Base-by-base conservation (phyloP, 2,888 invertebrate species). In the Tetranychus piercei region DNA sequence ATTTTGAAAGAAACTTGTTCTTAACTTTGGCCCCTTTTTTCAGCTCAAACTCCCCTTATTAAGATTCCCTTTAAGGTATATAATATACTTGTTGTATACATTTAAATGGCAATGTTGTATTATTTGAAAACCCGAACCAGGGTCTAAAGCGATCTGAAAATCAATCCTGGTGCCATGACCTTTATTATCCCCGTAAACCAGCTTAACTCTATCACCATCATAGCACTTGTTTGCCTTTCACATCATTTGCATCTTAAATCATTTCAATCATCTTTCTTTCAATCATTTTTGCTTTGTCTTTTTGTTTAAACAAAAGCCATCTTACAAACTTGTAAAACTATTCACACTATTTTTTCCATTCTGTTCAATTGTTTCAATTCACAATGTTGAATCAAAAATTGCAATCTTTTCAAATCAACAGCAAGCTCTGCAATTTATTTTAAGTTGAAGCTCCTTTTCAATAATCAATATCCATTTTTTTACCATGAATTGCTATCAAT, bases 161-260 rank as follows among this genome's bases (percentile, higher is more conserved):
- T 55, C 55, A 55, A 55, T 55, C 55, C 55, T 55, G 55, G 55
- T 55, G 55, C 55, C 55, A 55, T 55, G 55, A 55, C 55, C 55
- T 55, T 55, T 55, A 34, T 55, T 15, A 55, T 2, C 8, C 55
- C 55, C 3, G 55, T 55, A 55, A 55, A 55, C 34, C 55, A 55
- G 55, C 55, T 55, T 55, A 9, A 55, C 11, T 55, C 55, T 55
- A 55, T 55, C 55, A 55, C 15, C 55, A 55, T 55, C 55, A 3
- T 55, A 9, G 7, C 55, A 9, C 9, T 55, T 15, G 15, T 55
- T 55, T 55, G 15, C 15, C 55, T 55, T 9, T 15, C 8, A 45
- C 15, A 8, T 55, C 55, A 55, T 15, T 55, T 15, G 9, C 55
- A 55, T 55, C 55, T 55, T 55, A 3, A 55, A 55, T 55, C 55